Percentiles rank a stretch among this genome's conserved stretches.
Conservation (phyloP, 2,797 vertebrate genomes). For the Periophthalmus magnuspinnatus region DNA sequence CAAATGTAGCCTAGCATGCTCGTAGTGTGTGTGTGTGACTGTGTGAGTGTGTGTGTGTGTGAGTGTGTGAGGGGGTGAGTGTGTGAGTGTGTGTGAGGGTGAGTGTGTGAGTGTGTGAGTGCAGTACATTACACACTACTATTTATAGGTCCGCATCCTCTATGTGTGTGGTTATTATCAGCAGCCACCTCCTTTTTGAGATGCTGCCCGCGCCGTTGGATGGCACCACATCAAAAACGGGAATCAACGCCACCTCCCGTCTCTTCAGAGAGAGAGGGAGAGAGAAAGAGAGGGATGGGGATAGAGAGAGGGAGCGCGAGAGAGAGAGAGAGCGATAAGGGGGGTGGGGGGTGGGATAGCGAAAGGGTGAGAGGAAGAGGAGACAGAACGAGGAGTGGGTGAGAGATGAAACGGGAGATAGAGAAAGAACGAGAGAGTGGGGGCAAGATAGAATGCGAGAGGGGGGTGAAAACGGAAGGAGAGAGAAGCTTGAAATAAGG, state of each 20-base stretch:
- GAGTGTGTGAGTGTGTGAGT: background rate
- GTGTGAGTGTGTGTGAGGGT: background rate
- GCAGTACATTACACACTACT: constrained; percentile 17
- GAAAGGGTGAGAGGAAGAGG: background rate
- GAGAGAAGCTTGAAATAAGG: no score
- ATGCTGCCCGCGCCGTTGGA: constrained; percentile 26
- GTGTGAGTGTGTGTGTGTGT: no score
- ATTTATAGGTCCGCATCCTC: constrained; percentile 13
- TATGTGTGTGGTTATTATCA: constrained; percentile 31
- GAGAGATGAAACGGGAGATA: background rate
- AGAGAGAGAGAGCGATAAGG: no score
- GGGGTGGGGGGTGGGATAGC: no score
- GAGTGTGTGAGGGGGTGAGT: constrained; percentile 14
- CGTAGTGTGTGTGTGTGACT: background rate
- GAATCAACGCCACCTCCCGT: constrained; percentile 24
- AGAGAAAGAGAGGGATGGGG: background rate
- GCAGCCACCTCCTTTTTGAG: constrained; percentile 29
- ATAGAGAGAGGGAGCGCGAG: background rate
- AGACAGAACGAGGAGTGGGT: background rate
- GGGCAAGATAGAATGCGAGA: no score
- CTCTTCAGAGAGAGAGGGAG: constrained; percentile 14
- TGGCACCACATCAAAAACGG: constrained; percentile 46
- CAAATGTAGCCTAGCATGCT: background rate
- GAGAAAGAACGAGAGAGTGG: background rate
- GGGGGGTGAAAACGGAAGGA: no score